Conservation (phyloP, 2,113 vertebrate species). For the Trichomycterus rosablanca region DNA sequence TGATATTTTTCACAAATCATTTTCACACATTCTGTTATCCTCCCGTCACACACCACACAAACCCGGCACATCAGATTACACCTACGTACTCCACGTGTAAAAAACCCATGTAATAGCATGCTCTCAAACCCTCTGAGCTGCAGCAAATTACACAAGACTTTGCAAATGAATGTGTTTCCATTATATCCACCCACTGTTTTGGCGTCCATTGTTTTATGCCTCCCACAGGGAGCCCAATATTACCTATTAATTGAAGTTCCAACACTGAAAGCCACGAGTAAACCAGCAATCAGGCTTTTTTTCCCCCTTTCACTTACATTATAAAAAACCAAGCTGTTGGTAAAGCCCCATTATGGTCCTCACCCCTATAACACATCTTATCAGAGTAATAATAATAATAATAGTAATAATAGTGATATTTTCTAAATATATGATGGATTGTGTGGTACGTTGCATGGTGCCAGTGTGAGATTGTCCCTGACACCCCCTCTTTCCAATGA, state of each 20-base stretch:
- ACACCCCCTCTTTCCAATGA: too few species aligned
- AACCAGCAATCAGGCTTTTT: not conserved
- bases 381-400: not conserved
- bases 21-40: slow-evolving; percentile 19
- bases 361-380: slow-evolving; percentile 1
- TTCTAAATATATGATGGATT: too few species aligned
- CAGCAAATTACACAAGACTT: slow-evolving; percentile 33
- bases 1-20: slow-evolving; percentile 11
- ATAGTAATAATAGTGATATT: not conserved
- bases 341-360: slow-evolving; percentile 1
- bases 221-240: not conserved
- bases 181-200: slow-evolving; percentile 35
- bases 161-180: slow-evolving; percentile 33
- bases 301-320: too few species aligned
- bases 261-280: not conserved
- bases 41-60: slow-evolving; percentile 11
- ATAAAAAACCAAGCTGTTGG: slow-evolving; percentile 16
- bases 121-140: slow-evolving; percentile 28
- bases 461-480: too few species aligned
- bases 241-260: not conserved
- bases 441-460: too few species aligned
- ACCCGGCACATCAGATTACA: slow-evolving; percentile 26
- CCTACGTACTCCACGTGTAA: slow-evolving; percentile 29
- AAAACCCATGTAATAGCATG: slow-evolving; percentile 21
- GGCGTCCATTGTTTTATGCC: slow-evolving; percentile 1